Evolutionary conservation across 2,797 vertebrate species (phyloP), one percentile per base, ranked within the genome.

Genomic region (Etheostoma nigrum): DNA sequence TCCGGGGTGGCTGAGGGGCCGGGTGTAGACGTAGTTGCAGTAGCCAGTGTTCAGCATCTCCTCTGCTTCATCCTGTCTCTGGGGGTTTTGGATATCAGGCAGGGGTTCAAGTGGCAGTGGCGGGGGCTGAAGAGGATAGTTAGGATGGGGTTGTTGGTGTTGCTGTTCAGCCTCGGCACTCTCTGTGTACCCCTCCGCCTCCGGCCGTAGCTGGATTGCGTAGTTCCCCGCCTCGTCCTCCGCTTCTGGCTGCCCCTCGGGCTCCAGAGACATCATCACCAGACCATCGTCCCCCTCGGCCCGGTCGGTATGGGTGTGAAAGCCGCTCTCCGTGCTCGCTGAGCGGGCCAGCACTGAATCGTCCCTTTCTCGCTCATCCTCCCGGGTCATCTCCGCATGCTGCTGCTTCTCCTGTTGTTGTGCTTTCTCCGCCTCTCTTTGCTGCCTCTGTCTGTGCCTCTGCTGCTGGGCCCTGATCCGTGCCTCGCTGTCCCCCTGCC

Each of bases 231-330:
- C 64, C 25, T 90, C 81, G 0, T 89, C 85, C 18, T 88, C 82
- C 0, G 15, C 52, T 85, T 97, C 97, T 44, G 96, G 96, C 72
- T 97, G 88, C 47, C 88, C 80, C 72, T 96, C 95, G 0, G 90
- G 83, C 30, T 96, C 95, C 0, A 92, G 93, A 1, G 94, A 94
- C 87, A 94, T 94, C 74, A 90, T 84, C 27, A 93, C 91, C 42
- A 95, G 91, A 33, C 95, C 95, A 2, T 98, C 97, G 4, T 98
- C 98, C 1, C 97, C 97, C 86, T 99, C 98, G 0, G 96, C 97
- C 7, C 96, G 96, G 92, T 99, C 98, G 0, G 96, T 98, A 83
- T 99, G 98, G 86, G 97, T 97, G 94, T 99, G 98, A 88, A 99
- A 98, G 81, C 97, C 97, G 0, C 97, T 99, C 92, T 99, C 98